Base-by-base conservation (phyloP, 1,140 invertebrate species). In the Lethocerus indicus region DNA sequence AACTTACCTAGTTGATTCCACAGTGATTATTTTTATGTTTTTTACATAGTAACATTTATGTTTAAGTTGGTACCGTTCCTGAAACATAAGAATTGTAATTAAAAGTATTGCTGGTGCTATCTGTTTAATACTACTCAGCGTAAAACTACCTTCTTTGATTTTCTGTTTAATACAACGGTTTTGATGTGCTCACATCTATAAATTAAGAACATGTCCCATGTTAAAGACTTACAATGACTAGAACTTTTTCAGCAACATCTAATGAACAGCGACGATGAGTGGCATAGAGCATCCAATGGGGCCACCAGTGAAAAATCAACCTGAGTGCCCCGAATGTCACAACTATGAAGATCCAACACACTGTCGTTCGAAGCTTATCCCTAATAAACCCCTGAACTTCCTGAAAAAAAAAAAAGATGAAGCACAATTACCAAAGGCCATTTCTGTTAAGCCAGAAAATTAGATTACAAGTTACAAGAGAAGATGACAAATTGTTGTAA, bases 271-370 rank as follows among this genome's bases (percentile, higher is more conserved):
- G 63, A 4, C 59, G 63, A 59, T 78, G 74, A 27, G 74, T 78
- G 7, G 70, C 64, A n/a, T 68, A 63, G 21, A 82, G 62, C 68
- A 74, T 73, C 59, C 72, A 67, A 51, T 71, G 71, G 7, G 78
- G 78, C 50, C 72, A 70, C 78, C 79, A 83, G 58, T 79, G 74
- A 58, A 81, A 76, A 44, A 81, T 57, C 42, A 83, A 64, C 45
- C 78, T 68, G 16, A 81, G 59, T 12, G 77, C 55, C 16, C 79
- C 79, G 32, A 66, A 63, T 13, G 74, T 74, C 7, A 70, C 49
- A 20, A 77, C 40, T 28, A 79, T 76, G 41, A 75, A 60, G 25
- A 78, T 56, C 75, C 75, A 80, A 16, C 71, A 73, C 23, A 76
- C 46, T 6, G 64, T 49, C 2, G 69, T 70, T 49, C 61, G 58